Percentiles rank a stretch among this genome's conserved stretches.
phyloP scores from a whole-genome alignment of 2,113 vertebrate genomes.

The Ceratotherium simum region DNA sequence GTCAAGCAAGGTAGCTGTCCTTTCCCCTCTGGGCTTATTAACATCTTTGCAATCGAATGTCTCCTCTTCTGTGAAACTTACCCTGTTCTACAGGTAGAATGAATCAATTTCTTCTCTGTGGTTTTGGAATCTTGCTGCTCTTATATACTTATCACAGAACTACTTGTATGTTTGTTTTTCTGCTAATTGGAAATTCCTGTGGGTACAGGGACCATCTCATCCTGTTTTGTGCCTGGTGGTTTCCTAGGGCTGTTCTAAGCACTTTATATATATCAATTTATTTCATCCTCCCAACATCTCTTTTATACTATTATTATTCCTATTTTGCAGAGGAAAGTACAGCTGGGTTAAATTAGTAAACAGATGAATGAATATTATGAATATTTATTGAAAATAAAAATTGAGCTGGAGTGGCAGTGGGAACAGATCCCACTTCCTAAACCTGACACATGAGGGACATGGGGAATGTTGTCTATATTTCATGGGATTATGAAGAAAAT shows the following conservation, averaged over 20 bases:
- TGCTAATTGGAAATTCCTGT: neutral
- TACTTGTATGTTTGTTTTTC: neutral
- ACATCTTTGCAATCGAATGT: neutral
- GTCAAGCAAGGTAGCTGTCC: neutral
- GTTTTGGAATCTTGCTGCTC: neutral
- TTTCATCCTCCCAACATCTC: neutral
- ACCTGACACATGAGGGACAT: neutral
- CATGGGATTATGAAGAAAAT: neutral
- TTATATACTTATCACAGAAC: neutral
- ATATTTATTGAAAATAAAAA: neutral
- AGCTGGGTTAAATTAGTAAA: constrained; percentile 9
- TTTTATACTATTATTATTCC: neutral
- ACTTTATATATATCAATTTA: neutral
- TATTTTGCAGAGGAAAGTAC: neutral
- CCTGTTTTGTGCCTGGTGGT: neutral
- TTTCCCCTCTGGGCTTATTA: neutral
- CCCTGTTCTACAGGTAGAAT: neutral
- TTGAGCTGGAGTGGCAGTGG: neutral
- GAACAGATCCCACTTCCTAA: neutral
- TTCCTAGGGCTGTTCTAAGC: neutral
- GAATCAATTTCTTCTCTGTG: neutral
- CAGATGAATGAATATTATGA: neutral
- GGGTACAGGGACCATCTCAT: neutral
- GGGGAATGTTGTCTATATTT: neutral
- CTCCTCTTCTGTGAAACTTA: neutral